Conservation (phyloP, 1,140 invertebrate genomes). For the Lucilia cuprina region DNA sequence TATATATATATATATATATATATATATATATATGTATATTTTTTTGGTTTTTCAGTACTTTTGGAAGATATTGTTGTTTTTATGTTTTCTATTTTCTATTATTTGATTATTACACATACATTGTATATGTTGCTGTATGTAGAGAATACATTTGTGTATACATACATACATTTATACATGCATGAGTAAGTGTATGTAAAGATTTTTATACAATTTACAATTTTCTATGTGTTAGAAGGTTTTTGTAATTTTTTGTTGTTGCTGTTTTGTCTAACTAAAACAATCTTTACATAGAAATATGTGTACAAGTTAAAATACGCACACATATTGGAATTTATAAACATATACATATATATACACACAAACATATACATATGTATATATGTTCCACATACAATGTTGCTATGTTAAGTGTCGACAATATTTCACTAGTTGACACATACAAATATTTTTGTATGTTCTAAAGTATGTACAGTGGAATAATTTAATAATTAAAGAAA, state of each 20-base stretch:
- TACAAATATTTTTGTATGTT: background rate
- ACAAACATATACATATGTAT: background rate
- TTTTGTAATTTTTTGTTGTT: background rate
- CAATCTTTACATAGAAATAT: slow-evolving; percentile 3
- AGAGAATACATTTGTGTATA: background rate
- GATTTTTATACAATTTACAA: slow-evolving; percentile 18
- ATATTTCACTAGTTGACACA: slow-evolving; percentile 15
- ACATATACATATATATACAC: background rate
- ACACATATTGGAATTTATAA: background rate
- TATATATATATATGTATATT: background rate
- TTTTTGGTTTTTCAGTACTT: background rate
- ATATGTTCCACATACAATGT: background rate
- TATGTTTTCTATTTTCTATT: background rate
- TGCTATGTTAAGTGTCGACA: slow-evolving; percentile 9
- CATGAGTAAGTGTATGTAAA: background rate
- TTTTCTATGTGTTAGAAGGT: slow-evolving; percentile 15
- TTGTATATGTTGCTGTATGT: background rate
- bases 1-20: too few species aligned
- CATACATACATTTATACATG: background rate
- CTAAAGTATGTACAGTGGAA: background rate
- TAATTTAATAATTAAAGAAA: too few species aligned
- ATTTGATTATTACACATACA: background rate
- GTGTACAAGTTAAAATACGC: background rate
- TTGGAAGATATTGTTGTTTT: background rate
- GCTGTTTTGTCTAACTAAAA: slow-evolving; percentile 48